Evolutionary conservation across 2,113 vertebrate genomes (phyloP).

Genomic region (Anser brachyrhynchus): DNA sequence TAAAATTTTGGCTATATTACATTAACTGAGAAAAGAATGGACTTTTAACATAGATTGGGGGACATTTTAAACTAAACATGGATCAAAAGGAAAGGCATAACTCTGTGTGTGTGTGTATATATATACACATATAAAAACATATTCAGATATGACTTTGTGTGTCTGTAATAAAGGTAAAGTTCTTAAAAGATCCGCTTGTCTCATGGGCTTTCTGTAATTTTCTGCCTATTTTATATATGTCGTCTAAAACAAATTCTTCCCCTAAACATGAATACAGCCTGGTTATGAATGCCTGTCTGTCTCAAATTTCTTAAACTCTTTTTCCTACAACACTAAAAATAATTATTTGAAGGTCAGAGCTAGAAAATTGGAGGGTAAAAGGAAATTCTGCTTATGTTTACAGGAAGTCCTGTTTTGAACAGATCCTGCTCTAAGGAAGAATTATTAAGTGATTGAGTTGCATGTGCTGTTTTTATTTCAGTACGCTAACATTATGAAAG

Average conservation of each 20-base stretch:
- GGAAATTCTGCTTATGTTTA: neutral
- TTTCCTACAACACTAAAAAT: neutral
- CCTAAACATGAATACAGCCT: neutral
- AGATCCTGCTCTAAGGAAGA: neutral
- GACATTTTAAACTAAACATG: neutral
- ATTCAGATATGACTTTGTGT: neutral
- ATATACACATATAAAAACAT: neutral
- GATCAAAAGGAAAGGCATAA: neutral
- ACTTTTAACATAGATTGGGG: neutral
- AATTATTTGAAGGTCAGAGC: neutral
- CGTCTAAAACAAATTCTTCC: neutral
- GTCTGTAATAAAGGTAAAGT: neutral
- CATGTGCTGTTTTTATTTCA: neutral
- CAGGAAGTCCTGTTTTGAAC: neutral
- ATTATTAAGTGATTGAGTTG: neutral
- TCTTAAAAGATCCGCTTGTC: neutral
- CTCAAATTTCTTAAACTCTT: neutral
- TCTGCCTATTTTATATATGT: neutral
- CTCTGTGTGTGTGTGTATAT: neutral
- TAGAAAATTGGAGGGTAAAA: neutral
- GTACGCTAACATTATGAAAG: neutral
- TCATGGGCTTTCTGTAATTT: neutral
- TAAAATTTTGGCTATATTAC: neutral
- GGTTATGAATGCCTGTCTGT: neutral
- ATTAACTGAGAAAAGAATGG: neutral